These are phyloP conservation scores for Allobates femoralis DNA, from an alignment of 2,797 vertebrate genomes.

Conservation along the genomic window DNA sequence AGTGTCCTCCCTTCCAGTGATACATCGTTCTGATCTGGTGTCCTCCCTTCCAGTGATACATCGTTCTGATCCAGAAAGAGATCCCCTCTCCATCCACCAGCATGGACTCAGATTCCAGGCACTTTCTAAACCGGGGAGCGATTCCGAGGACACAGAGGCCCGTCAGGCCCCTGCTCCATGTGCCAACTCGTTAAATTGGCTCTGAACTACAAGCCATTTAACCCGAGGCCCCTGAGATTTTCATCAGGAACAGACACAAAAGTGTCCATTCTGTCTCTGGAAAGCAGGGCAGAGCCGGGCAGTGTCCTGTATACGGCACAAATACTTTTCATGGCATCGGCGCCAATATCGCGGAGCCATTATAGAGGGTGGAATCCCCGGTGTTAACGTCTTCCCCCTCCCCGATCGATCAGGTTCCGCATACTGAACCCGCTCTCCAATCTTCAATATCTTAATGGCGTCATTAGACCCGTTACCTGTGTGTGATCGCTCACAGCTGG, in stretches of 20 bases:
- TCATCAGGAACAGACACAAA: conserved; percentile 25
- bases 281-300: background rate
- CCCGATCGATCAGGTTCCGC: conserved; percentile 10
- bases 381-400: background rate
- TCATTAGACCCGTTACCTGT: conserved; percentile 34
- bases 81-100: background rate
- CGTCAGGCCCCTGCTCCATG: background rate
- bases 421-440: conserved; percentile 2
- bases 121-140: background rate
- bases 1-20: background rate
- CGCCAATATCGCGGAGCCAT: background rate
- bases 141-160: background rate
- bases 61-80: background rate
- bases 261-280: background rate
- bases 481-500: conserved; percentile 41
- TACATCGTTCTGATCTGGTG: background rate
- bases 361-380: background rate
- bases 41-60: too few relatives aligned
- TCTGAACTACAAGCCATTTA: conserved; percentile 8
- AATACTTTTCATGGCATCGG: conserved; percentile 11
- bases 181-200: background rate
- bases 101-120: conserved; percentile 29
- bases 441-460: conserved; percentile 52
- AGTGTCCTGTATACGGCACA: background rate
- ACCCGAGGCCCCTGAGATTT: conserved; percentile 1